Percentiles rank a stretch among this genome's conserved stretches.
phyloP scores from a whole-genome alignment of 1,140 invertebrate genomes.

The Reticulitermes speratus region DNA sequence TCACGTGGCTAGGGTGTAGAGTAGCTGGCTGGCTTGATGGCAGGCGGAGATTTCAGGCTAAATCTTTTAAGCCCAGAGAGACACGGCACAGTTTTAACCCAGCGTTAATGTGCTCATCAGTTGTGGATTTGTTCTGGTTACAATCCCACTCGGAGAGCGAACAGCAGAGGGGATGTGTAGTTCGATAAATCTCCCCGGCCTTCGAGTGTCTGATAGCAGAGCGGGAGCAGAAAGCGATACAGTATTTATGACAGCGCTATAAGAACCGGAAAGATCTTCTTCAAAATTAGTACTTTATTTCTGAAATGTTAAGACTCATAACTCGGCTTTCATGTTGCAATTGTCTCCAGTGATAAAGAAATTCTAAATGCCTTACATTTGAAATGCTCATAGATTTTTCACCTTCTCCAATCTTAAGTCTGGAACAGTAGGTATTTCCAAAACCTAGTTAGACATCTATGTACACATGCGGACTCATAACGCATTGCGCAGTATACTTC shows the following conservation, averaged over 20 bases:
- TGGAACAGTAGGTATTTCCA: too few relatives aligned
- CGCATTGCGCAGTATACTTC: too few relatives aligned
- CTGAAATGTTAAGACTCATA: too few relatives aligned
- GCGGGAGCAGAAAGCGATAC: neutral
- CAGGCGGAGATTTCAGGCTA: neutral
- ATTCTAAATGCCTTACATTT: too few relatives aligned
- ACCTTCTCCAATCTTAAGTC: too few relatives aligned
- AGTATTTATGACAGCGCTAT: neutral
- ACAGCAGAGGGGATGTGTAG: neutral
- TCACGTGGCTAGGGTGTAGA: neutral
- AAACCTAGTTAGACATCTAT: too few relatives aligned
- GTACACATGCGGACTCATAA: too few relatives aligned
- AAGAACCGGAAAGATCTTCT: too few relatives aligned
- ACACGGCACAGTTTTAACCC: neutral
- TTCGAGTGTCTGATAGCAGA: neutral
- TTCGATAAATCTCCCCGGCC: neutral
- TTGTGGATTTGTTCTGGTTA: neutral
- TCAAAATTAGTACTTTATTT: too few relatives aligned
- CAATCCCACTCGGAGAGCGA: neutral
- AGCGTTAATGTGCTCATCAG: slow-evolving; percentile 18
- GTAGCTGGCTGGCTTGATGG: neutral
- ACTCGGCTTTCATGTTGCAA: too few relatives aligned
- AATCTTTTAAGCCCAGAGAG: slow-evolving; percentile 22
- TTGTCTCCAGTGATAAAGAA: too few relatives aligned
- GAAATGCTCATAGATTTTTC: too few relatives aligned